Conservation (phyloP, 2,888 invertebrate species). For the Cryptocephalus primarius region DNA sequence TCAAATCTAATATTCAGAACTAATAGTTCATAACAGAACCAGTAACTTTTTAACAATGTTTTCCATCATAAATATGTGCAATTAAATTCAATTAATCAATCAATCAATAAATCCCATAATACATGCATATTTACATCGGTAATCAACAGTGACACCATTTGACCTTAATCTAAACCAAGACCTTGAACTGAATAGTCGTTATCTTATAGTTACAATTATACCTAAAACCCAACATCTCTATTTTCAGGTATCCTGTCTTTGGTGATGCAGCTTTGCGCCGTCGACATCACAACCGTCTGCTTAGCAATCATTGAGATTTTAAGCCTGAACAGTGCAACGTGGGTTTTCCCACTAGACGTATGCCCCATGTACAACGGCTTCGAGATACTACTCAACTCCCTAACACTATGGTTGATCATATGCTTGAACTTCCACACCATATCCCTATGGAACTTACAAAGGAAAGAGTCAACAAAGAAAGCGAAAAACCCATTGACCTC, state of each 20-base stretch:
- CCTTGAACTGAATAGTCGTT: too few species aligned
- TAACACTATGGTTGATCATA: conserved; percentile 45
- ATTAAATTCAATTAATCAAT: too few species aligned
- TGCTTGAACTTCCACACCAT: conserved; percentile 48
- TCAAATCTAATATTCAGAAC: too few species aligned
- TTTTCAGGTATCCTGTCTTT: conserved; percentile 43
- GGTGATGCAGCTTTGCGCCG: conserved; percentile 43
- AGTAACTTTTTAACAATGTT: too few species aligned
- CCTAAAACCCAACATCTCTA: conserved; percentile 9
- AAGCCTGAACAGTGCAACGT: conserved; percentile 40
- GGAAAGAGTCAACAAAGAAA: conserved; percentile 33
- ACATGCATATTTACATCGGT: too few species aligned
- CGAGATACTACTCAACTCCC: conserved; percentile 44
- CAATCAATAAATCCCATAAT: too few species aligned
- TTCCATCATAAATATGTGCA: too few species aligned
- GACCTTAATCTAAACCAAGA: too few species aligned
- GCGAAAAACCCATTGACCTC: conserved; percentile 28
- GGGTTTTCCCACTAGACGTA: conserved; percentile 40
- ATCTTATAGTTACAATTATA: too few species aligned
- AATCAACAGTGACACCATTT: too few species aligned
- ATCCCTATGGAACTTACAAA: conserved; percentile 43
- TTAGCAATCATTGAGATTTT: conserved; percentile 44
- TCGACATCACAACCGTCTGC: conserved; percentile 40
- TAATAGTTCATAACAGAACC: too few species aligned
- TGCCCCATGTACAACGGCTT: conserved; percentile 46